A percentile compares a stretch with the other conserved stretches of the same genome.
Evolutionary conservation across 1,140 invertebrate species (phyloP).

Genomic region (Drosophila lacteicornis): DNA sequence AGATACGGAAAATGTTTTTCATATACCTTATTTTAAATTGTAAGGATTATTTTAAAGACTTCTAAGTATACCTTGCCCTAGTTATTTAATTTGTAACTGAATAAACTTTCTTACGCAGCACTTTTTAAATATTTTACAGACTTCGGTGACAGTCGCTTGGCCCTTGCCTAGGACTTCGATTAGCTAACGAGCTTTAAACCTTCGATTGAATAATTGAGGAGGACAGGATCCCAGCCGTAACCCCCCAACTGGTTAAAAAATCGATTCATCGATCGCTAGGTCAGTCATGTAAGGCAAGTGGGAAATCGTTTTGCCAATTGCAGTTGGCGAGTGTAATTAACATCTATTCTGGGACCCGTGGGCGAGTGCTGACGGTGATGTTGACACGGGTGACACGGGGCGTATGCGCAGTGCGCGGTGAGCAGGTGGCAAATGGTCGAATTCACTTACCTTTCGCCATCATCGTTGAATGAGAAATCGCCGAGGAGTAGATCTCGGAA

Average conservation of each 20-base stretch:
- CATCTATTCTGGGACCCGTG: conserved; percentile 21
- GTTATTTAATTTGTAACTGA: background rate
- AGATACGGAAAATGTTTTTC: too few species aligned
- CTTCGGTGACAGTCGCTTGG: background rate
- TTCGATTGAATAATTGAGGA: conserved; percentile 42
- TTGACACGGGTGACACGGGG: conserved; percentile 19
- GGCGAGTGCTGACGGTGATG: background rate
- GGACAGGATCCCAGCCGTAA: conserved; percentile 18
- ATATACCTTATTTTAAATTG: too few species aligned
- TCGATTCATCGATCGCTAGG: conserved; percentile 67
- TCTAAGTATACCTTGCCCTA: background rate
- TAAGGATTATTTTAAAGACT: background rate
- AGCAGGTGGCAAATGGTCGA: conserved; percentile 25
- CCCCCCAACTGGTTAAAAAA: conserved; percentile 38
- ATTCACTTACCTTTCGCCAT: conserved; percentile 86
- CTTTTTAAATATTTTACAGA: background rate
- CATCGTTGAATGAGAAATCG: conserved; percentile 91
- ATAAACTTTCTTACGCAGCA: background rate
- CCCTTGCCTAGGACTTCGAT: conserved; percentile 6
- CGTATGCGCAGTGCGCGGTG: conserved; percentile 59
- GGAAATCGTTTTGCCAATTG: conserved; percentile 46
- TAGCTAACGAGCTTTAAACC: conserved; percentile 40
- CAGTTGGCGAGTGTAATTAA: conserved; percentile 69
- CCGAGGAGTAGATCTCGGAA: conserved; percentile 91
- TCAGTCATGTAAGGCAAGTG: conserved; percentile 23